A percentile compares a stretch with the other conserved stretches of the same genome.
Conservation (phyloP, 2,888 invertebrate genomes). For the Meteorus cinctellus region DNA sequence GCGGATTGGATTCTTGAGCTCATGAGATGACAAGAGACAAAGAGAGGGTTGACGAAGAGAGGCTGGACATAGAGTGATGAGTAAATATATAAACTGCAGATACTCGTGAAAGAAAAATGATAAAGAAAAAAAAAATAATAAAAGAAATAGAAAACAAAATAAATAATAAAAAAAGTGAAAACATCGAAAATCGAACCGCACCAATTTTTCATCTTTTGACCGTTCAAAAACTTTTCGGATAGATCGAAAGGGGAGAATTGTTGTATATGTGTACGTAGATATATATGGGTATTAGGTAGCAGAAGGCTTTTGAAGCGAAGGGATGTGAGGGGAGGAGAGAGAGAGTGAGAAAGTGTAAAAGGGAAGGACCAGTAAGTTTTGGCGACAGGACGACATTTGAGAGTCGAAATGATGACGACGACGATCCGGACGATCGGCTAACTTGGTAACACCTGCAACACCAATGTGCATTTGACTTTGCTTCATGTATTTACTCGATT, state of each 20-base stretch:
- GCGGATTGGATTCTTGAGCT: not conserved
- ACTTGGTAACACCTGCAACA: constrained; percentile 5
- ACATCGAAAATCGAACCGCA: constrained; percentile 37
- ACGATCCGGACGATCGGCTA: not conserved
- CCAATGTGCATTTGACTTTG: not conserved
- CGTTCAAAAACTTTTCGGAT: constrained; percentile 35
- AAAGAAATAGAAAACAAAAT: constrained; percentile 10
- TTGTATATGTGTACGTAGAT: constrained; percentile 7
- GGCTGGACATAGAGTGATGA: not conserved
- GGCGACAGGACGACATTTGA: not conserved
- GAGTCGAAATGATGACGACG: constrained; percentile 5
- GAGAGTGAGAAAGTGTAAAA: not conserved
- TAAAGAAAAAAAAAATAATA: constrained; percentile 30
- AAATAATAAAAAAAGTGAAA: constrained; percentile 36
- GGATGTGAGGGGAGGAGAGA: not conserved
- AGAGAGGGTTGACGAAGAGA: not conserved
- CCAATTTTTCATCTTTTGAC: constrained; percentile 50
- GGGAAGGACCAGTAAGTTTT: constrained; percentile 3
- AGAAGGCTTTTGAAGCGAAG: constrained; percentile 12
- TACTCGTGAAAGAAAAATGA: constrained; percentile 9
- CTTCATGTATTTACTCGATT: not conserved
- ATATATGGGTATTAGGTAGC: constrained; percentile 1
- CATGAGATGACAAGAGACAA: constrained; percentile 22
- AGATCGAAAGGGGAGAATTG: constrained; percentile 18
- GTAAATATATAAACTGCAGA: constrained; percentile 27